Evolutionary conservation across 2,797 vertebrate species (phyloP).

Genomic region (Xerus rutilus): DNA sequence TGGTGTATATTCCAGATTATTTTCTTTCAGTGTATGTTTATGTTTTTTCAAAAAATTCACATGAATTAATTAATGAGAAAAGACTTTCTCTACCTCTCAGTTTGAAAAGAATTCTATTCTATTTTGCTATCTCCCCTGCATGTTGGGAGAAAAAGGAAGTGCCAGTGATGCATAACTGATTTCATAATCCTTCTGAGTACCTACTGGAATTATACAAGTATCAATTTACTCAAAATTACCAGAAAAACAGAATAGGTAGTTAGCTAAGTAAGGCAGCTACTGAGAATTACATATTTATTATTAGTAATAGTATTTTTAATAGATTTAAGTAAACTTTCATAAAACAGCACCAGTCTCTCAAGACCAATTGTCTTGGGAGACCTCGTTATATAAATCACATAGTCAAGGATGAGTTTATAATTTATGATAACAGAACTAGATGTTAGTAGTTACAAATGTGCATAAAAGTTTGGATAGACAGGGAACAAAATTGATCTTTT

Average conservation of each 20-base stretch:
- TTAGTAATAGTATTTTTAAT: neutral
- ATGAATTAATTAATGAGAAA: too few relatives aligned
- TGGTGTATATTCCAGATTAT: too few relatives aligned
- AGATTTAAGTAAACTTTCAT: neutral
- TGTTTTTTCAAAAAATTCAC: too few relatives aligned
- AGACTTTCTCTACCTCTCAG: too few relatives aligned
- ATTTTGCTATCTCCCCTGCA: too few relatives aligned
- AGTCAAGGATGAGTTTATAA: neutral
- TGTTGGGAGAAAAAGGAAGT: too few relatives aligned
- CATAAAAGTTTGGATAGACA: neutral
- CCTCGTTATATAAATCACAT: neutral
- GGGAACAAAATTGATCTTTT: neutral
- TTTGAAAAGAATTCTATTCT: too few relatives aligned
- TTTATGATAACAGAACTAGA: neutral
- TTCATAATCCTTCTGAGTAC: neutral
- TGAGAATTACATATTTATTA: too few relatives aligned
- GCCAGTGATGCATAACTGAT: neutral
- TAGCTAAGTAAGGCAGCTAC: neutral
- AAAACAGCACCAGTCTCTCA: neutral
- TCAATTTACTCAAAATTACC: neutral
- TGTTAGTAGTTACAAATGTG: conserved; percentile 1
- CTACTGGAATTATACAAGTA: neutral
- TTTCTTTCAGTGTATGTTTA: too few relatives aligned
- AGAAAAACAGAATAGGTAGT: neutral
- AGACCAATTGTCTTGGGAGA: neutral